Base-by-base conservation (phyloP, 2,113 vertebrate species). In the Embiotoca jacksoni region DNA sequence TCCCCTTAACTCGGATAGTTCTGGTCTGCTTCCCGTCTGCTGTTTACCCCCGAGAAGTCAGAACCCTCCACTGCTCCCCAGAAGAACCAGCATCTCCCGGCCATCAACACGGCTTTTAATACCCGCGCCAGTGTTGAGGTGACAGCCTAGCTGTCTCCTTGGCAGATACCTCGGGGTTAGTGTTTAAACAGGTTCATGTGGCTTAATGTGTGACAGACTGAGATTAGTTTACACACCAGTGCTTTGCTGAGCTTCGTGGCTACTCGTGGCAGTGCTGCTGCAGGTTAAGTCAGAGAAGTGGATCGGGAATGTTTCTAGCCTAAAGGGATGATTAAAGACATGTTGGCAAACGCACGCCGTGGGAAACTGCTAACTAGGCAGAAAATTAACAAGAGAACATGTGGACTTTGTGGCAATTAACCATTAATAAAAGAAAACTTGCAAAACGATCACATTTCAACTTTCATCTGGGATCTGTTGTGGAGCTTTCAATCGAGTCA, bases 61-160 rank as follows among this genome's bases (percentile, higher is more conserved):
- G 54, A 81, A 86, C 81, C 83, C 75, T 69, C 52, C 74, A 8
- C 52, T 78, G 56, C 72, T 80, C 81, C 73, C 64, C 23, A 37
- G 81, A 87, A 78, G 81, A 82, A 46, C 23, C 69, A 78, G 54
- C 82, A 66, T 89, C 90, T 92, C 83, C 37, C 70, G 83, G 83
- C 87, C 88, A 91, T 93, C 91, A 92, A 87, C 93, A 71, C 89
- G 4, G 91, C 90, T 93, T 94, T 93, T 92, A 94, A 94, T 94
- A 93, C 89, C 91, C 81, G 2, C 76, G 7, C 73, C 85, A 62
- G 86, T 75, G 87, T 85, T 85, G 83, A 92, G 88, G 89, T 92
- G 90, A 82, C 91, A 91, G 92, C 81, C 86, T 88, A 75, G 81
- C 89, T 91, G 91, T 92, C 91, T 94, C 90, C 92, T 89, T 85